These are phyloP conservation scores for Drosophila hamatofila DNA, from an alignment of 2,888 invertebrate genomes.

Conservation along the genomic window DNA sequence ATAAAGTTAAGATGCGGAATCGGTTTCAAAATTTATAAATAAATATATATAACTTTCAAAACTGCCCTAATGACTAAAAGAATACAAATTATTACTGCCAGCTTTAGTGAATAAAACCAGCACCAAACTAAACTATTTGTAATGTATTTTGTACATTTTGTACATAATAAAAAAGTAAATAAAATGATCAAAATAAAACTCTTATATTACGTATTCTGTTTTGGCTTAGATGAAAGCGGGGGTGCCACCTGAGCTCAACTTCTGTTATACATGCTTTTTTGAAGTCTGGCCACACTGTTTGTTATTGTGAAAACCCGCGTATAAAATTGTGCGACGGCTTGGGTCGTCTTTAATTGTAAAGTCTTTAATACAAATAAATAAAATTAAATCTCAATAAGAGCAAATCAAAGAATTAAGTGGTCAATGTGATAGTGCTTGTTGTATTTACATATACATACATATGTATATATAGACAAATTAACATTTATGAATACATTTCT, in stretches of 20 bases:
- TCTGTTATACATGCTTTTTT: neutral
- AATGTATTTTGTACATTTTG: slow-evolving; percentile 57
- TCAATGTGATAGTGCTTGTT: neutral
- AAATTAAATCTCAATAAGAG: neutral
- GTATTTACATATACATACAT: neutral
- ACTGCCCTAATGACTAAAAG: slow-evolving; percentile 46
- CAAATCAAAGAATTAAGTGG: neutral
- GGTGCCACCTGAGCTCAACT: neutral
- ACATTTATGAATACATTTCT: neutral
- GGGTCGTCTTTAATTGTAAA: neutral
- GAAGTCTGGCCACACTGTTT: neutral
- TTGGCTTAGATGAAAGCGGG: neutral
- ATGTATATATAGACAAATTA: neutral
- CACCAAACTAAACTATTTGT: slow-evolving; percentile 41
- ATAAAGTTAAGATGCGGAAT: slow-evolving; percentile 30
- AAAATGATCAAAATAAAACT: slow-evolving; percentile 20
- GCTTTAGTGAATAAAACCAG: slow-evolving; percentile 53
- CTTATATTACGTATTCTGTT: neutral
- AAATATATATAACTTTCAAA: slow-evolving; percentile 22
- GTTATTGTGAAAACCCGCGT: neutral
- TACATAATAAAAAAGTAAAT: slow-evolving; percentile 37
- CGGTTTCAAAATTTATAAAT: slow-evolving; percentile 48
- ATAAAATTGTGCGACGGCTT: neutral
- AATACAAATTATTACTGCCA: slow-evolving; percentile 66
- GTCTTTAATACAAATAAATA: neutral